Evolutionary conservation across 2,797 vertebrate species (phyloP), one percentile per base, ranked within the genome.

Genomic region (Acanthiza pusilla): DNA sequence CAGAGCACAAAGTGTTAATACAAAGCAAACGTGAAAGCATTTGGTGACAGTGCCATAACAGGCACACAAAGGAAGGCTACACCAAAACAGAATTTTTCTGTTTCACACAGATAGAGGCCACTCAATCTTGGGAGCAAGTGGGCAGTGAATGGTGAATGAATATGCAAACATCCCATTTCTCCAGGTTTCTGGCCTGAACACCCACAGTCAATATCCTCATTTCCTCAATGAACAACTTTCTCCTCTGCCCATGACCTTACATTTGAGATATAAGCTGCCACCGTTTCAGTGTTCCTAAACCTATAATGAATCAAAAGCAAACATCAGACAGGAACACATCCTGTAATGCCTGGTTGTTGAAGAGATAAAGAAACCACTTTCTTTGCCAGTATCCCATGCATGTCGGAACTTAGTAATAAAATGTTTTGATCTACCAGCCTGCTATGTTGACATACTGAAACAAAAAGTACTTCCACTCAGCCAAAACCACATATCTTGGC

Each of bases 401-500:
- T 93, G 91, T 94, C 5, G 70, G 82, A 96, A 92, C 86, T 96
- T 57, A 88, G 66, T 74, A 79, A 77, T 78, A 84, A 66, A 74
- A 45, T 5, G 70, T 84, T 82, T 93, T 93, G 89, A 91, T 91
- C 82, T 60, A 70, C 70, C 68, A 94, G 92, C 80, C 66, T 95
- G 25, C 81, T 93, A 36, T 78, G 94, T 90, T 96, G 93, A 93
- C 76, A 85, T 22, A 95, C 55, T 88, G 88, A 91, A 96, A 97
- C 92, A 93, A 92, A 95, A 96, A 96, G 87, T 73, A 45, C 66
- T 96, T 91, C 91, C 80, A 65, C 63, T 94, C 84, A 91, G 97
- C 96, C 95, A 97, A 97, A 96, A 93, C 96, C 96, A 77, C 96
- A 93, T 93, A 95, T 72, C 85, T 93, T 96, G 96, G 96, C 97